Evolutionary conservation across 2,113 vertebrate genomes (phyloP).

Genomic region (Gavia stellata): DNA sequence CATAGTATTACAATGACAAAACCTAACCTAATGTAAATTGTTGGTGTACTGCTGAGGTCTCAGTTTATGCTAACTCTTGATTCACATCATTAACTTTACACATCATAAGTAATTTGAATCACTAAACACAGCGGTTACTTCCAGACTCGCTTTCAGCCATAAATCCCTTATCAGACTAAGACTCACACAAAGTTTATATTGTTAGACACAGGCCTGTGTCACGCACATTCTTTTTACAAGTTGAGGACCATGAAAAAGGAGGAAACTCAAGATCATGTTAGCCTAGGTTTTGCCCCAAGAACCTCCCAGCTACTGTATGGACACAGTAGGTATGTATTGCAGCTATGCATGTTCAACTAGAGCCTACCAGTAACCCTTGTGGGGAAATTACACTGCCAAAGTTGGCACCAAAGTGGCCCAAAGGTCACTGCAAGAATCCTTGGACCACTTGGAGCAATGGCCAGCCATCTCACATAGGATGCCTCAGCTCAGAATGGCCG

Average conservation of each 20-base stretch:
- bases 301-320: background rate
- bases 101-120: background rate
- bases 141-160: background rate
- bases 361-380: background rate
- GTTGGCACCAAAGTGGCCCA: background rate
- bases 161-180: background rate
- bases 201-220: background rate
- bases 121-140: background rate
- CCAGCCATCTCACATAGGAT: fast-evolving
- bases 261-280: background rate
- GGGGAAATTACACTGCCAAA: background rate
- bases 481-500: background rate
- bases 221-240: background rate
- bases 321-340: background rate
- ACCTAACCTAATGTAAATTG: background rate
- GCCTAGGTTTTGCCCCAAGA: background rate
- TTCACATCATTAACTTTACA: constrained; percentile 24
- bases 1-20: background rate
- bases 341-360: background rate
- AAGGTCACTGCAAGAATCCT: background rate
- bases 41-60: background rate
- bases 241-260: background rate
- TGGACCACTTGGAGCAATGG: background rate
- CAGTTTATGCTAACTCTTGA: background rate
- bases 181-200: background rate